Base-by-base conservation (phyloP, 1,140 invertebrate species). In the Sycophila sp. region DNA sequence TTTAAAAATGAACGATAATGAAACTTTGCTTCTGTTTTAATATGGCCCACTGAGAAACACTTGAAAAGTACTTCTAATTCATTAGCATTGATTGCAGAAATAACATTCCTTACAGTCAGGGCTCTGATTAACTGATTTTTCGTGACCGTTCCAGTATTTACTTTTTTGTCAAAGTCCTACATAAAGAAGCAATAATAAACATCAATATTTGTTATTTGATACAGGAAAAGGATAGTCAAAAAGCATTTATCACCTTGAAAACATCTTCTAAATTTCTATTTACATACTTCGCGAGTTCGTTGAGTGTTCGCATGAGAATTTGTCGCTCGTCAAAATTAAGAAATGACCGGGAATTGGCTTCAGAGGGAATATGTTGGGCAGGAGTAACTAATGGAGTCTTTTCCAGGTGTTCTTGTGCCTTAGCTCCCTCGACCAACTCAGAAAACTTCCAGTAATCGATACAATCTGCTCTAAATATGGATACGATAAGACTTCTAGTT, bases 271-370 rank as follows among this genome's bases (percentile, higher is more conserved):
- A 86, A 71, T 92, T 91, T 0, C 89, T 89, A 28, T 87, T 87
- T 45, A 87, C 87, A 2, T 75, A 15, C 40, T 11, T 51, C 7
- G 89, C 86, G 4, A 93, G 80, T 75, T 92, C 92, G 75, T 89
- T 85, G 59, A 93, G 82, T 1, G 89, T 90, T 30, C 84, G 80
- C 2, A 88, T 87, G 13, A 91, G 84, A 11, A 85, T 81, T 32
- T 83, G 83, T 17, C 91, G 81, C 81, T 93, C 91, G 45, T 92
- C 90, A 74, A 90, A 92, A 84, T 91, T 91, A 7, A 93, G 86
- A 85, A 91, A 92, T 72, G 90, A 90, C 36, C 87, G 85, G 15
- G 87, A 81, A 73, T 87, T 84, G 73, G 90, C 89, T 69, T 86
- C 77, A 22, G 88, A 87, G 24, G 91, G 90, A 49, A 91, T 78